phyloP scores from a whole-genome alignment of 1,140 invertebrate genomes.

The Proales similis region DNA sequence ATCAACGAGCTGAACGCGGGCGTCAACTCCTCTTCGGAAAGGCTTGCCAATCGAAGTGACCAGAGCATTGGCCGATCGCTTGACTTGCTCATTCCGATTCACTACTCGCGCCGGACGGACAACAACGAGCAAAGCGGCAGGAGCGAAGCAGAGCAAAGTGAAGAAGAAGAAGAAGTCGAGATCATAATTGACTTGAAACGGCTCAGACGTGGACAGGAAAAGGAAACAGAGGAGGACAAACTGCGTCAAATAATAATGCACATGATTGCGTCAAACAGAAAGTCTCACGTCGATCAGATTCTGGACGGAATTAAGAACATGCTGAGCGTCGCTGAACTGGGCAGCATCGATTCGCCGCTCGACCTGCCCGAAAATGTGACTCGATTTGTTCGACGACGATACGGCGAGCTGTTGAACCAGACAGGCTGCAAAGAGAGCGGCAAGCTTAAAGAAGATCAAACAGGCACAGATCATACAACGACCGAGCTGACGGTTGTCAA shows the following conservation, averaged over 20 bases:
- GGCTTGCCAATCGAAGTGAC: too few species aligned
- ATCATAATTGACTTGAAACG: constrained; percentile 26
- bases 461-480: background rate
- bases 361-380: constrained; percentile 8
- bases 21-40: too few species aligned
- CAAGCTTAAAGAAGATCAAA: too few species aligned
- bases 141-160: too few species aligned
- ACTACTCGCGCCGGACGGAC: too few species aligned
- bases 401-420: constrained; percentile 7
- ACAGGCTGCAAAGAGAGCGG: background rate
- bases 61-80: too few species aligned
- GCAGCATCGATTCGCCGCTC: constrained; percentile 1
- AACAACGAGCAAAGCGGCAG: constrained; percentile 12
- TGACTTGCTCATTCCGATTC: too few species aligned
- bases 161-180: constrained; percentile 23
- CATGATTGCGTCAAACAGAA: constrained; percentile 17
- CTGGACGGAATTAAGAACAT: constrained; percentile 23
- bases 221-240: background rate
- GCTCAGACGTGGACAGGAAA: background rate
- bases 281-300: constrained; percentile 30
- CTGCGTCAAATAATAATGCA: constrained; percentile 32
- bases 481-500: constrained; percentile 24
- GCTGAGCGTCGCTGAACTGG: background rate
- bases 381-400: constrained; percentile 21
- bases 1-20: too few species aligned